Evolutionary conservation across 2,888 invertebrate genomes (phyloP).

Genomic region (Neoitamus cyanurus): DNA sequence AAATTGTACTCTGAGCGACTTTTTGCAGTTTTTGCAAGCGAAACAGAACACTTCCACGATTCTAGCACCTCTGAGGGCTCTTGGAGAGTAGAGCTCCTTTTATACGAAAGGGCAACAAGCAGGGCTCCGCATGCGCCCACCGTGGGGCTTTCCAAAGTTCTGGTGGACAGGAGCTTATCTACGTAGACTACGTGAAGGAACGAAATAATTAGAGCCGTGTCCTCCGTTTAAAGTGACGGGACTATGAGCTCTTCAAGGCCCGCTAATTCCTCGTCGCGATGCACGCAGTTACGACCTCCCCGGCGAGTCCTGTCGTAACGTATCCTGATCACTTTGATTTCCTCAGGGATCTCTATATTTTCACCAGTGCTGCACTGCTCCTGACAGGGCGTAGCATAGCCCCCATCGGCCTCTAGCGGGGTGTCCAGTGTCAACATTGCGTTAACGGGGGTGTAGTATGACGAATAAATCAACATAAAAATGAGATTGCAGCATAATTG

Average conservation of each 20-base stretch:
- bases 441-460: background rate
- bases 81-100: background rate
- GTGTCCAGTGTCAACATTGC: background rate
- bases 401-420: background rate
- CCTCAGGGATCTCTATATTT: background rate
- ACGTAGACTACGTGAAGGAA: background rate
- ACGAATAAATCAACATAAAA: constrained; percentile 5
- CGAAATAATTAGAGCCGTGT: background rate
- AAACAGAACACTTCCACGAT: background rate
- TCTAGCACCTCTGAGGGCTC: background rate
- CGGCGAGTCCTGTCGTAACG: background rate
- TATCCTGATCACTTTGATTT: background rate
- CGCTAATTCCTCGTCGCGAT: background rate
- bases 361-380: background rate
- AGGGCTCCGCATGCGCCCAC: background rate
- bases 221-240: background rate
- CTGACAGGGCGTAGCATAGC: background rate
- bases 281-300: background rate
- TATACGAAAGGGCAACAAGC: background rate
- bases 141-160: background rate
- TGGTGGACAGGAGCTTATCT: background rate
- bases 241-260: background rate
- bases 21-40: background rate
- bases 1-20: background rate
- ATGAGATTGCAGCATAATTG: background rate